Evolutionary conservation across 2,888 invertebrate species (phyloP).

Genomic region (Phorcus lineatus): DNA sequence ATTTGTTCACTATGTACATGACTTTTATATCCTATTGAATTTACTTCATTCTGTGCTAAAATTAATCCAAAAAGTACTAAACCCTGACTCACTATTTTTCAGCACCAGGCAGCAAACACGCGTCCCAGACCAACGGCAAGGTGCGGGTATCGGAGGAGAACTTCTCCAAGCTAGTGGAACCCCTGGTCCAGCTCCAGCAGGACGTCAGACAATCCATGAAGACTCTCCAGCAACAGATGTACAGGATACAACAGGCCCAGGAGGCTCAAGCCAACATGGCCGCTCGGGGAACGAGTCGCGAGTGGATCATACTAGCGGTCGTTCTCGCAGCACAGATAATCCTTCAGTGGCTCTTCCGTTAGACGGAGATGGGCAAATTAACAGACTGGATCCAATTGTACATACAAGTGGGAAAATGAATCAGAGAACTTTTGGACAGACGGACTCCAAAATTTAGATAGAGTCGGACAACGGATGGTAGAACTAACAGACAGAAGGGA

Average conservation of each 20-base stretch:
- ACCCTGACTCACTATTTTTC: neutral
- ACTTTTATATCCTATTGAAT: no score
- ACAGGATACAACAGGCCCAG: slow-evolving; percentile 39
- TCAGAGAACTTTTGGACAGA: no score
- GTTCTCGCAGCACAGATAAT: slow-evolving; percentile 57
- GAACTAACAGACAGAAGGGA: no score
- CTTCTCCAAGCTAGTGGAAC: slow-evolving; percentile 17
- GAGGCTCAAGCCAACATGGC: slow-evolving; percentile 2
- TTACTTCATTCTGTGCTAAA: no score
- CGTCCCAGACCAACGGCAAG: neutral
- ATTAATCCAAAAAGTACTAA: no score
- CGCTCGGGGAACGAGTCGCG: slow-evolving; percentile 23
- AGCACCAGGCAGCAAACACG: neutral
- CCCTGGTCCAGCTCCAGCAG: slow-evolving; percentile 51
- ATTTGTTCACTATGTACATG: no score
- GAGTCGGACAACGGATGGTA: no score
- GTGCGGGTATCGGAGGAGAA: slow-evolving; percentile 12
- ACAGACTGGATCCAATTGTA: no score
- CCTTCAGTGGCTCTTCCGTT: slow-evolving; percentile 61
- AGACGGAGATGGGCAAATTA: neutral
- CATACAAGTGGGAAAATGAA: no score
- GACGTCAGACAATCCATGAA: slow-evolving; percentile 55
- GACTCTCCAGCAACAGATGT: slow-evolving; percentile 52
- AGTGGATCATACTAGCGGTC: slow-evolving; percentile 56
- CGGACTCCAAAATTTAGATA: no score